Base-by-base conservation (phyloP, 2,113 vertebrate genomes). In the Psettodes erumei region DNA sequence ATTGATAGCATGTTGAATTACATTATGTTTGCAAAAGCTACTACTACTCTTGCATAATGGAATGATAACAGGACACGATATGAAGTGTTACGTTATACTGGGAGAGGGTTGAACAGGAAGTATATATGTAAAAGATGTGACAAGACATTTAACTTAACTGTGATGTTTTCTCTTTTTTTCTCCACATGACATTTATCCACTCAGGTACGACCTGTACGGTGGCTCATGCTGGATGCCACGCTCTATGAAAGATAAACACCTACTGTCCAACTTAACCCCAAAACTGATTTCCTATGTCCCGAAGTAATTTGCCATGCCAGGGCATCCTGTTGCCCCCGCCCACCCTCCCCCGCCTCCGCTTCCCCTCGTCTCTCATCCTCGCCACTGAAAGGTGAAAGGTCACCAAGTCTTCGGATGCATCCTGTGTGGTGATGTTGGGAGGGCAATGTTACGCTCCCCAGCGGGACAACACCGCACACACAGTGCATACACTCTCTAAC, bases 361-460 rank as follows among this genome's bases (percentile, higher is more conserved):
- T 73, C 76, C 72, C 37, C 71, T 71, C 56, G 45, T 74, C 75
- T 82, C 83, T 82, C 77, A 71, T 88, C 85, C 60, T 82, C 81
- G 43, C 62, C 42, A 1, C 66, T 45, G 8, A 18, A n/a, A 74
- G 90, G 86, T 86, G 18, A 90, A 77, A 90, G 91, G 85, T 91
- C 85, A 68, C 43, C 15, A 3, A 65, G 84, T 71, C 82, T 82
- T 86, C 79, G 79, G 86, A 90, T 90, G 89, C 90, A 60, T 90
- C 89, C 83, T 91, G 90, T 90, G 90, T 69, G 86, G 91, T 51
- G 80, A 76, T 79, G 82, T 84, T 74, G 71, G n/a, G 78, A 62
- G 88, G 71, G 71, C 84, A 71, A 81, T 55, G 89, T 84, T 85
- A 65, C 50, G 81, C 82, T 88, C 64, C 84, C 81, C 82, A 27